phyloP scores from a whole-genome alignment of 2,888 invertebrate species.

The Drosophila hawaiiensis region DNA sequence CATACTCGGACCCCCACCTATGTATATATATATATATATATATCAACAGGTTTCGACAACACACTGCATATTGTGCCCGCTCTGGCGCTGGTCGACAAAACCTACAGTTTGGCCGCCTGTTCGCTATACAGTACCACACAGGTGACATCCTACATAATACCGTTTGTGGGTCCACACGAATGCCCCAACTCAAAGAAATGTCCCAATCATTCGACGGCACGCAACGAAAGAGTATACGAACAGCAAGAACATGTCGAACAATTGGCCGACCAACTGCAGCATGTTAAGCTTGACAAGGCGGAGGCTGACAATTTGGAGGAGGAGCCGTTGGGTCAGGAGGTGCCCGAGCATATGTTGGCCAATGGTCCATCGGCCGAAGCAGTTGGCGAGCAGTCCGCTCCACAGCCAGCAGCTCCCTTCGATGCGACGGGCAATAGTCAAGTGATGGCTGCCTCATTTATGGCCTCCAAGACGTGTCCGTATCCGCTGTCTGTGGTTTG shows the following conservation, averaged over 20 bases:
- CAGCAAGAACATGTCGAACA: slow-evolving; percentile 44
- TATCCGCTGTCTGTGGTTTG: slow-evolving; percentile 89
- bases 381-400: slow-evolving; percentile 33
- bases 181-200: slow-evolving; percentile 85
- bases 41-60: slow-evolving; percentile 85
- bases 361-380: slow-evolving; percentile 17
- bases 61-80: slow-evolving; percentile 85
- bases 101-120: slow-evolving; percentile 68
- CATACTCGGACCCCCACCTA: not conserved
- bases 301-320: slow-evolving; percentile 30
- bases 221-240: slow-evolving; percentile 19
- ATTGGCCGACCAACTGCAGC: slow-evolving; percentile 41
- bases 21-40: not conserved
- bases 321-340: slow-evolving; percentile 79
- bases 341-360: slow-evolving; percentile 82
- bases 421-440: slow-evolving; percentile 79
- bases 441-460: slow-evolving; percentile 82
- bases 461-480: slow-evolving; percentile 85
- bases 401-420: slow-evolving; percentile 34
- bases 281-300: slow-evolving; percentile 42
- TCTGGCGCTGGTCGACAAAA: slow-evolving; percentile 82
- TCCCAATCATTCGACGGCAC: slow-evolving; percentile 79
- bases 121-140: slow-evolving; percentile 82
- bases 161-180: slow-evolving; percentile 85
- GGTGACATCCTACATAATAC: slow-evolving; percentile 85